Base-by-base conservation (phyloP, 2,113 vertebrate genomes). In the Polypterus bichir region DNA sequence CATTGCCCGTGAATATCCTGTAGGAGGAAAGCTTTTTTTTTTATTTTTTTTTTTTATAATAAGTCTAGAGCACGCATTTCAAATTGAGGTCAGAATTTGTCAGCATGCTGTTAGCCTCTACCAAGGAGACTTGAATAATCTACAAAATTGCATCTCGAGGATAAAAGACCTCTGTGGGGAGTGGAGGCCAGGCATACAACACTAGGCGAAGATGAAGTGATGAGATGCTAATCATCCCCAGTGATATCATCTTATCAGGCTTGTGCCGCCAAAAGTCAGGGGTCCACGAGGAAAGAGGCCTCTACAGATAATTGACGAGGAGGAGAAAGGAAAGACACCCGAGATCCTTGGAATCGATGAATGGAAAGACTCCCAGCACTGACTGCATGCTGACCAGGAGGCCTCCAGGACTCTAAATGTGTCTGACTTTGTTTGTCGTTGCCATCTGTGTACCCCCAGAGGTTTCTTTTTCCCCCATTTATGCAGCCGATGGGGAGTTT, bases 21-120 rank as follows among this genome's bases (percentile, higher is more conserved):
- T 45, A 45, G 56, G 27, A 44, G 56, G 27, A 27, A 27, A 27
- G 27, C 27, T 27, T 27, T 27, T 27, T 27, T n/a, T n/a, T n/a
- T n/a, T n/a, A 1, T 27, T 27, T 27, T 27, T 27, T 27, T 27
- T 27, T 44, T 58, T 44, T 58, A 5, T 58, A n/a, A 58, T 44
- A 58, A 58, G 44, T 7, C 44, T 58, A 27, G 55, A 49, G 55
- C 55, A 54, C 47, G 27, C 45, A 46, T 52, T 27, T 44, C 45
- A 66, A 57, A 68, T 67, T 66, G 53, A 11, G 59, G 53, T 61
- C 68, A 69, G 59, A 59, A 66, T 49, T 46, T 54, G 46, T 27
- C 44, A 11, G 52, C 60, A 8, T 46, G 48, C 9, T n/a, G 45
- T 4, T 45, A 46, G 54, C 5, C 10, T 8, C 52, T 47, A 45